Base-by-base conservation (phyloP, 2,888 invertebrate genomes). In the Papilio protenor region DNA sequence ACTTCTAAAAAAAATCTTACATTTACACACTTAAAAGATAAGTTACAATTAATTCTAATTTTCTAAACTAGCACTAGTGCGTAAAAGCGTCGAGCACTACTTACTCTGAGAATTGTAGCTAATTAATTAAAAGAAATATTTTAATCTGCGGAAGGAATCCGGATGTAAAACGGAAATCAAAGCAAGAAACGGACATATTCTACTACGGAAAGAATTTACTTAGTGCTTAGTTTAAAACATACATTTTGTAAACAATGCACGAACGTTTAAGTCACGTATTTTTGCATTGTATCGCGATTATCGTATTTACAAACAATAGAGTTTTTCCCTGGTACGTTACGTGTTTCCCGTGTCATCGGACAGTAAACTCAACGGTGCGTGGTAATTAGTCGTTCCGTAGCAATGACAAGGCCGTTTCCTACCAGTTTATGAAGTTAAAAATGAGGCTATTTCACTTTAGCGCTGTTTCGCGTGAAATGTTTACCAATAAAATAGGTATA, bases 351-450 rank as follows among this genome's bases (percentile, higher is more conserved):
- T 87, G 84, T 84, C 85, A 81, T 84, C 85, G 83, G 86, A 86
- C 88, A 88, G 87, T 88, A 87, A 86, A 87, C 82, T 83, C 85
- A 84, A 72, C 88, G 85, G 85, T 85, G 89, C 90, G 89, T 89
- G 85, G 81, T 84, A 89, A 90, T 89, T 88, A 88, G 85, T 83
- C 84, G 86, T 85, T 84, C 84, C 83, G 82, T 81, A 85, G 84
- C 88, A 88, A 85, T 86, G 85, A 85, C 90, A 91, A 91, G 91
- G 91, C 89, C 89, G 86, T 78, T 78, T 73, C 76, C 78, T 86
- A 85, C 85, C 86, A 87, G 86, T 85, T 85, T 83, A 82, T 79
- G 81, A 81, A 83, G 78, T 83, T 82, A 82, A 82, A 84, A 76
- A 73, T 75, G 76, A 40, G 52, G 66, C 72, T 75, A 75, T 75